A percentile compares a stretch with the other conserved stretches of the same genome.
These are phyloP conservation scores for Haliclona indistincta DNA, from an alignment of 37 sponge, comb jelly and placozoan genomes.

Conservation along the genomic window DNA sequence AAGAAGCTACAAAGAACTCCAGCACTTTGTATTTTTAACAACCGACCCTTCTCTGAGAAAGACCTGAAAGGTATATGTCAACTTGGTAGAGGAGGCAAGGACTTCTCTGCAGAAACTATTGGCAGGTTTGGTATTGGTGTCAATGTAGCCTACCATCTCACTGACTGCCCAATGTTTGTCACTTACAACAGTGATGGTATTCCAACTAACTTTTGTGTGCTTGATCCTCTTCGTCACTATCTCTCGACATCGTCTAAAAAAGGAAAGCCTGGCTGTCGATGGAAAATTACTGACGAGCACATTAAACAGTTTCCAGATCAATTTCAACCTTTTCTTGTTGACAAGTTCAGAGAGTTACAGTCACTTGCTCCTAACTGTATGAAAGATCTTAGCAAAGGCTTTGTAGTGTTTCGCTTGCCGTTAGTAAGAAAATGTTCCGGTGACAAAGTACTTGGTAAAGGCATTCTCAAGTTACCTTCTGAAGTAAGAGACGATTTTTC, in stretches of 20 bases:
- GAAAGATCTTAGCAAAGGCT: constrained; percentile 20
- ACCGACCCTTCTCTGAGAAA: constrained; percentile 59
- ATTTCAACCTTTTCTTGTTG: constrained; percentile 42
- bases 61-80: constrained; percentile 73
- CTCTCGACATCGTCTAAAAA: neutral
- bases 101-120: constrained; percentile 48
- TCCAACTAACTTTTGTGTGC: constrained; percentile 62
- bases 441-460: no score
- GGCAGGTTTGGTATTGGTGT: constrained; percentile 89
- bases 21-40: constrained; percentile 70
- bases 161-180: constrained; percentile 78
- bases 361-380: constrained; percentile 12
- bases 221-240: constrained; percentile 64
- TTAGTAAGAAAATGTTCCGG: no score
- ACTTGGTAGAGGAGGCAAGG: constrained; percentile 79
- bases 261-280: constrained; percentile 33
- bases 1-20: constrained; percentile 51
- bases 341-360: constrained; percentile 23
- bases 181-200: constrained; percentile 37
- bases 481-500: no score
- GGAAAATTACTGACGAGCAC: constrained; percentile 5
- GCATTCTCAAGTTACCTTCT: no score
- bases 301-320: constrained; percentile 34
- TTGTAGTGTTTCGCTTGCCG: constrained; percentile 60
- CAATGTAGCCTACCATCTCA: constrained; percentile 86